Evolutionary conservation across 2,888 invertebrate genomes (phyloP).

Genomic region (Chirona hameri): DNA sequence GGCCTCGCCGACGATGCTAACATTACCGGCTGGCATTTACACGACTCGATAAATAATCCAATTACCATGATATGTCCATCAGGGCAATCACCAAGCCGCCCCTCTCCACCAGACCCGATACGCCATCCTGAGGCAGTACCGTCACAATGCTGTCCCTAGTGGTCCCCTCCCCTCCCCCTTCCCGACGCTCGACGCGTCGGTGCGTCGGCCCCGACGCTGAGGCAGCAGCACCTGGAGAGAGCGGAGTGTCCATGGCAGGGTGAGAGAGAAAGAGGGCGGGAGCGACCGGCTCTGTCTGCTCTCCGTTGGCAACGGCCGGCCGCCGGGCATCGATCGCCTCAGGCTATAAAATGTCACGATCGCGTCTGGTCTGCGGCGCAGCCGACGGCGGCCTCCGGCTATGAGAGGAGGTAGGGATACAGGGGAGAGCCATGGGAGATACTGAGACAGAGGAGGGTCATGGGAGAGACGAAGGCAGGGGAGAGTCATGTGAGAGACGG

Average conservation of each 20-base stretch:
- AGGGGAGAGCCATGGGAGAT: no score
- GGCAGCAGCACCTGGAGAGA: background rate
- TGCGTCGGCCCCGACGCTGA: background rate
- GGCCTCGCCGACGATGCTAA: no score
- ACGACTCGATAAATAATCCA: no score
- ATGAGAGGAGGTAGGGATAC: background rate
- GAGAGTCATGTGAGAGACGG: no score
- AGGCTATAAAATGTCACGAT: constrained; percentile 9
- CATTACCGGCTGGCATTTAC: no score
- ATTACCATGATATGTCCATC: no score
- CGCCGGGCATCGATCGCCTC: constrained; percentile 14
- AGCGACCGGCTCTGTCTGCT: background rate
- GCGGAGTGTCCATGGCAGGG: background rate
- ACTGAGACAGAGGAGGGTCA: no score
- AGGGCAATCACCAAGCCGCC: no score
- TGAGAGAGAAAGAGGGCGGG: background rate
- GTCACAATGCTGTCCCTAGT: background rate
- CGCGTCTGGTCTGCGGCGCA: background rate
- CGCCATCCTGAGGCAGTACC: background rate
- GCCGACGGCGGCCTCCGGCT: background rate
- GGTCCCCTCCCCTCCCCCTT: background rate
- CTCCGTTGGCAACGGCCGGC: background rate
- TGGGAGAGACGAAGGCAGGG: no score
- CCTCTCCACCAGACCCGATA: no score
- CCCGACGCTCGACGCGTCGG: no score